Conservation (phyloP, 1,140 invertebrate species). For the Anoplophora glabripennis region DNA sequence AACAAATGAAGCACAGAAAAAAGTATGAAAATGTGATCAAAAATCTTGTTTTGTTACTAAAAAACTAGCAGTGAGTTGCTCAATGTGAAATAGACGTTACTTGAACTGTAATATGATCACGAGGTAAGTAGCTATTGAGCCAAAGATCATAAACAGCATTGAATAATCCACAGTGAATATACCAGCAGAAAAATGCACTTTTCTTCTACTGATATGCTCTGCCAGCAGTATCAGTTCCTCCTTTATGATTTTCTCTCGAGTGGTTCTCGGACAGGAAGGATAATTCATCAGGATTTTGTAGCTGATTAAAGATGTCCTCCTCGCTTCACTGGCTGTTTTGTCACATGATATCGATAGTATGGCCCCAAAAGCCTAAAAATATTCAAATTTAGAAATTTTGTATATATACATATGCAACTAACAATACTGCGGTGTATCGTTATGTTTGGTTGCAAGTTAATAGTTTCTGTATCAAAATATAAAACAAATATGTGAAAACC, state of each 20-base stretch:
- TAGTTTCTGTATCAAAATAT: too few species aligned
- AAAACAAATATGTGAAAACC: too few species aligned
- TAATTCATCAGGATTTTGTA: not conserved
- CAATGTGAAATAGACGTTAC: not conserved
- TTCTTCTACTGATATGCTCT: constrained; percentile 3
- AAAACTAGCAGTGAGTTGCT: too few species aligned
- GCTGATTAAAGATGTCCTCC: not conserved
- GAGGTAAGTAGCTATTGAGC: not conserved
- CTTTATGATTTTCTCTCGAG: not conserved
- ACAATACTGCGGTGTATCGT: too few species aligned
- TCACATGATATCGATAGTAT: not conserved
- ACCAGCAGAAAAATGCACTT: not conserved
- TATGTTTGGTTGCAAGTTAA: too few species aligned
- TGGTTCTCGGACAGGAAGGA: not conserved
- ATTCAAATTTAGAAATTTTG: too few species aligned
- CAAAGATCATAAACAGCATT: not conserved
- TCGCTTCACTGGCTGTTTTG: constrained; percentile 2
- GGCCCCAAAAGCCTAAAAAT: not conserved
- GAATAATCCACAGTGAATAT: not conserved
- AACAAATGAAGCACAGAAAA: too few species aligned
- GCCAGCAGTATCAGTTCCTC: constrained; percentile 1
- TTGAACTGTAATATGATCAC: constrained; percentile 1
- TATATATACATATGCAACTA: too few species aligned
- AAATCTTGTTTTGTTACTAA: too few species aligned
- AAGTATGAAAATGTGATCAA: too few species aligned